These are phyloP conservation scores for Electrophaes corylata DNA, from an alignment of 2,888 invertebrate genomes.

Conservation along the genomic window DNA sequence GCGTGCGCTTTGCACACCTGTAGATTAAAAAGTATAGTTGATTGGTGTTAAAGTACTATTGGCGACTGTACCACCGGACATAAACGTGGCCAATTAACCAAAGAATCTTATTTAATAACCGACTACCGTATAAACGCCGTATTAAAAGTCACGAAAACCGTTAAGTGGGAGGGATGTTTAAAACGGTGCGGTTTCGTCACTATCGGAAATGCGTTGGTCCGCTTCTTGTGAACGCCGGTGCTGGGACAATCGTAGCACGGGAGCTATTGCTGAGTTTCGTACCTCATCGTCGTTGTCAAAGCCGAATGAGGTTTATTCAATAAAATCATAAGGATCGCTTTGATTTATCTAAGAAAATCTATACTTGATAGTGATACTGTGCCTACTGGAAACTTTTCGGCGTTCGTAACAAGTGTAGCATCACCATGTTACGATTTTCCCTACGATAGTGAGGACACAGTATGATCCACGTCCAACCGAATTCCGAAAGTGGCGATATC, in stretches of 20 bases:
- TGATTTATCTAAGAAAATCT: background rate
- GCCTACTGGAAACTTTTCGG: too few relatives aligned
- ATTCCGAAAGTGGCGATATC: too few relatives aligned
- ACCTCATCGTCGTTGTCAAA: background rate
- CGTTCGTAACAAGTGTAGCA: background rate
- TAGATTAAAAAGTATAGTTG: background rate
- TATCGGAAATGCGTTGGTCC: conserved; percentile 66
- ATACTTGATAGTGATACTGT: background rate
- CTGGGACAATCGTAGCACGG: conserved; percentile 58
- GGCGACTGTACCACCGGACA: conserved; percentile 46
- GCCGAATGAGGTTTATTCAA: background rate
- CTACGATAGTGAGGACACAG: background rate
- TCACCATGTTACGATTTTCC: background rate
- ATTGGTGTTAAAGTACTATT: background rate
- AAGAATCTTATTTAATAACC: conserved; percentile 75
- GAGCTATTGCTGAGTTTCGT: conserved; percentile 8
- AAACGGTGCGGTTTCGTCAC: conserved; percentile 68
- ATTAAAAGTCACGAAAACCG: conserved; percentile 73
- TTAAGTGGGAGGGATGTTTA: conserved; percentile 68
- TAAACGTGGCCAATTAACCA: conserved; percentile 71
- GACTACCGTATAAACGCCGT: conserved; percentile 75
- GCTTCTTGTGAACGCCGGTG: conserved; percentile 61
- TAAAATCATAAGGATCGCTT: background rate
- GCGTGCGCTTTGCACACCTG: background rate
- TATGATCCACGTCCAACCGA: too few relatives aligned